phyloP scores from a whole-genome alignment of 2,888 invertebrate genomes.

The Caenorhabditis sp. region DNA sequence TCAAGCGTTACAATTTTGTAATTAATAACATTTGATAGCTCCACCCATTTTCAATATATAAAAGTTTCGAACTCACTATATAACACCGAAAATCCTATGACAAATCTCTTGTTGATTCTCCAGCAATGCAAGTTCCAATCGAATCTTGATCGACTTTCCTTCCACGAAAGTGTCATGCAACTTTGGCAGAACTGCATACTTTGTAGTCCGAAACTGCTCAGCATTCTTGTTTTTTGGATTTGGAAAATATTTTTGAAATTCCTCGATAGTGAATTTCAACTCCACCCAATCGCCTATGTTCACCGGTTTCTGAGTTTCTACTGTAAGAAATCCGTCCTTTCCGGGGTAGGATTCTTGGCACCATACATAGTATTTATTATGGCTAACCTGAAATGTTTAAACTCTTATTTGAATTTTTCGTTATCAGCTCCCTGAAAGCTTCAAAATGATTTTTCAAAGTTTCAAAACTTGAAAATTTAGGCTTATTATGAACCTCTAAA shows the following conservation, averaged over 20 bases:
- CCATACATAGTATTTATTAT: neutral
- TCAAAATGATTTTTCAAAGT: no score
- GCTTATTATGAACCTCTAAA: no score
- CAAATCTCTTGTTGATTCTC: neutral
- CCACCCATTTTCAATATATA: no score
- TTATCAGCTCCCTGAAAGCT: no score
- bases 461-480: no score
- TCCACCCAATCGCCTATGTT: neutral
- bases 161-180: neutral
- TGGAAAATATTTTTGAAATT: neutral
- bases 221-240: no score
- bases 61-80: slow-evolving; percentile 20
- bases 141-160: neutral
- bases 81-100: neutral
- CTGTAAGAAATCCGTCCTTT: neutral
- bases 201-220: neutral
- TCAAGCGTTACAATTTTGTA: no score
- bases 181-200: neutral
- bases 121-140: neutral
- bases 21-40: no score
- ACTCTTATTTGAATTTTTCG: no score
- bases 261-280: neutral
- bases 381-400: neutral
- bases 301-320: neutral
- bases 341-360: neutral